Conservation (phyloP, 1,140 invertebrate species). For the Caerostris darwini region DNA sequence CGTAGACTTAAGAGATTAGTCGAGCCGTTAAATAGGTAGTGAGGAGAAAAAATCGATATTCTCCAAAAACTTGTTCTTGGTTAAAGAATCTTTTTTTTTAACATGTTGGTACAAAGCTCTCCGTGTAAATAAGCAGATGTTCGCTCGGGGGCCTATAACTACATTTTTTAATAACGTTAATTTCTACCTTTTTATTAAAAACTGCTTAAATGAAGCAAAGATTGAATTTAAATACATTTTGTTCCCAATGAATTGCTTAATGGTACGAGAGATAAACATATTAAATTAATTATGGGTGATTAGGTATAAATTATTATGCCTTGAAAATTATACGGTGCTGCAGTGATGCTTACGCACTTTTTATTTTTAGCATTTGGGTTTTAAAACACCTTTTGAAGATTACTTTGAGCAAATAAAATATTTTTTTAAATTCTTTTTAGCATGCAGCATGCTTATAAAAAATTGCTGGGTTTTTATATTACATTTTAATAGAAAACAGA, state of each 20-base stretch:
- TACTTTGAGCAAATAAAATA: no score
- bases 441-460: no score
- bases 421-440: no score
- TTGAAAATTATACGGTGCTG: no score
- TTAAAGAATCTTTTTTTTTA: background rate
- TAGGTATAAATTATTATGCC: background rate
- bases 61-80: background rate
- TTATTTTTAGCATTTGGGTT: no score
- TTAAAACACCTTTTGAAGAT: no score
- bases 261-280: no score
- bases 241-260: no score
- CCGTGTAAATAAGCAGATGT: background rate
- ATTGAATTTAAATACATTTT: no score
- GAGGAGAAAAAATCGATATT: background rate
- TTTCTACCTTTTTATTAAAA: background rate
- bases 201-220: background rate
- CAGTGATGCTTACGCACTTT: no score
- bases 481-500: no score
- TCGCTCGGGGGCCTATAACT: background rate
- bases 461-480: no score
- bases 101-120: background rate
- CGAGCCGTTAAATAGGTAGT: background rate
- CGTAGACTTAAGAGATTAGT: background rate
- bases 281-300: background rate
- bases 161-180: background rate